Evolutionary conservation across 2,888 invertebrate genomes (phyloP), one percentile per base, ranked within the genome.

Genomic region (Silvanus unidentatus): DNA sequence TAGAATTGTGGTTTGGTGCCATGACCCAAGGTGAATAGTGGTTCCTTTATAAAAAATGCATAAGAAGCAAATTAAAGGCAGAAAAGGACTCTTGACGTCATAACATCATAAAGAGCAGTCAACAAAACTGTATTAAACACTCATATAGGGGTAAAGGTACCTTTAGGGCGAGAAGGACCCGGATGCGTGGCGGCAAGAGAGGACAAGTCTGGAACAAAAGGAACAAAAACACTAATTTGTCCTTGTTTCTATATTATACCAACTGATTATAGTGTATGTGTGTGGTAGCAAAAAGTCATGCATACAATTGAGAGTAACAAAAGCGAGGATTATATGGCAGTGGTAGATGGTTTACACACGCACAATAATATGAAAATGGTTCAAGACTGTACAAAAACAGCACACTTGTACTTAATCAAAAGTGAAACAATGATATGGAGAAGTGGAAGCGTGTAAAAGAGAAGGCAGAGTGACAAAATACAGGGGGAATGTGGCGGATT

Each of bases 151-250:
- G 22, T 22, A 22, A 22, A 22, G 63, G 68, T 70, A 70, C 70
- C 69, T 70, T 68, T 66, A 58, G 62, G 61, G 60, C 63, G 64
- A 55, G 32, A 32, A 22, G 68, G 66, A 54, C 67, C 69, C 56
- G 66, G 67, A 60, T 69, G 68, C 65, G 69, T 69, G 59, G 68
- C 66, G 58, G 69, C 67, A 59, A 69, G 67, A 61, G 67, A 66
- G 62, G 68, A 65, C 59, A 68, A 62, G 68, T 70, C 70, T 70
- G 70, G 63, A 70, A 71, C 69, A 69, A 64, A 58, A 70, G 62
- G 63, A 65, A 67, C 60, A 64, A 66, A 66, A 62, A 66, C 64
- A 65, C 65, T 65, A 65, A 63, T 64, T 64, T 61, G 61, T 62
- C 59, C 60, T 59, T 50, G 60, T 58, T 58, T 55, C 58, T 57